Evolutionary conservation across 2,888 invertebrate genomes (phyloP), one percentile per base, ranked within the genome.

Genomic region (Liodrosophila aerea): DNA sequence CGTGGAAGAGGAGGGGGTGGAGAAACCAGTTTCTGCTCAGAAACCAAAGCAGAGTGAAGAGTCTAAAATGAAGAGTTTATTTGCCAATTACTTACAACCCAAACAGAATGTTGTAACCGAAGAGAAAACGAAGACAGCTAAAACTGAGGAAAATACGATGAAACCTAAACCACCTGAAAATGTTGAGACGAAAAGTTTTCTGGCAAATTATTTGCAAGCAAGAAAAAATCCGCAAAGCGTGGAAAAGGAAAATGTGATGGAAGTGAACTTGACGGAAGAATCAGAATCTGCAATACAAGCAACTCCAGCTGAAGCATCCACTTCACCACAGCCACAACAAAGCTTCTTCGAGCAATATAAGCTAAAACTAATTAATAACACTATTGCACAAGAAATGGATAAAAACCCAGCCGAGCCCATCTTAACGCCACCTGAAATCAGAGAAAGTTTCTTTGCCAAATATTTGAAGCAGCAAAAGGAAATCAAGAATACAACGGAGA

Each of bases 361-460:
- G n/a, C 52, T 53, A 5, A 78, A 74, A 40, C 40, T 66, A 0
- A 66, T 72, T 31, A 49, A 60, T 2, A 50, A 43, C 0, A 29
- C 72, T 0, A 34, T 50, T 11, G 8, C 40, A 1, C n/a, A 50
- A 9, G 13, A 47, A 4, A 34, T 8, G 7, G 15, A 45, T 1
- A 52, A 58, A 0, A 49, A 60, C 2, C 31, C 43, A 7, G 11
- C 52, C 7, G 13, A 15, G 2, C 51, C 54, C n/a, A 39, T 11
- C 13, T 37, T 57, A 30, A 68, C 67, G n/a, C 67, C 77, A 5
- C 68, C 70, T 2, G 64, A 67, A 15, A 30, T 65, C 0, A 65
- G 71, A 9, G 73, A 67, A 12, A 87, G 87, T 49, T 87, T 87
- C 44, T 87, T 87, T 66, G 83, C 85, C n/a, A 74, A 74, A 16